phyloP scores from a whole-genome alignment of 2,888 invertebrate species.

The Scaptomyza parva region DNA sequence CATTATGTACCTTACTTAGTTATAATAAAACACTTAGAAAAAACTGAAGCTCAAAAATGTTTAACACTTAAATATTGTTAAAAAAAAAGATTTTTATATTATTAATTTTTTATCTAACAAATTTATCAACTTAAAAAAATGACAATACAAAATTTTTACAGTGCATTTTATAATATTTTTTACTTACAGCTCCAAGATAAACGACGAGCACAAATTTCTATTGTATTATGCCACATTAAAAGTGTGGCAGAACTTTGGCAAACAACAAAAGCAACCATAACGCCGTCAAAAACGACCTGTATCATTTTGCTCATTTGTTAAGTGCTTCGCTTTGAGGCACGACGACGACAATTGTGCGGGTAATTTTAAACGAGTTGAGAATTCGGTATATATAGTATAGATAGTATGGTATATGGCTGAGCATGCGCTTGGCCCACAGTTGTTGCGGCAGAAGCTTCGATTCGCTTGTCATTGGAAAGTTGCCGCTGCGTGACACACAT shows the following conservation, averaged over 20 bases:
- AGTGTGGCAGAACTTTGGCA: slow-evolving; percentile 74
- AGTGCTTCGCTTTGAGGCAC: slow-evolving; percentile 19
- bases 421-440: slow-evolving; percentile 60
- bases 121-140: no score
- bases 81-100: no score
- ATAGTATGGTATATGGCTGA: slow-evolving; percentile 53
- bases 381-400: no score
- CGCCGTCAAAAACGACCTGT: slow-evolving; percentile 40
- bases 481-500: slow-evolving; percentile 79
- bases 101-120: no score
- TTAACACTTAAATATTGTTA: no score
- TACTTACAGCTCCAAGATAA: slow-evolving; percentile 45
- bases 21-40: no score
- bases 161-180: slow-evolving; percentile 13
- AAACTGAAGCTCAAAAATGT: no score
- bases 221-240: slow-evolving; percentile 63
- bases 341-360: slow-evolving; percentile 66
- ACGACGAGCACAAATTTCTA: slow-evolving; percentile 38
- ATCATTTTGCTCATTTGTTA: slow-evolving; percentile 44
- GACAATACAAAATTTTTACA: not conserved
- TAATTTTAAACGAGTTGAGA: slow-evolving; percentile 61
- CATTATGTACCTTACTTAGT: no score
- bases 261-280: slow-evolving; percentile 19
- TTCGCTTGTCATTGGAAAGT: slow-evolving; percentile 79
- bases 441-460: slow-evolving; percentile 57